A percentile compares a stretch with the other conserved stretches of the same genome.
phyloP scores from a whole-genome alignment of 1,140 invertebrate genomes.

The Drosophila ironensis region DNA sequence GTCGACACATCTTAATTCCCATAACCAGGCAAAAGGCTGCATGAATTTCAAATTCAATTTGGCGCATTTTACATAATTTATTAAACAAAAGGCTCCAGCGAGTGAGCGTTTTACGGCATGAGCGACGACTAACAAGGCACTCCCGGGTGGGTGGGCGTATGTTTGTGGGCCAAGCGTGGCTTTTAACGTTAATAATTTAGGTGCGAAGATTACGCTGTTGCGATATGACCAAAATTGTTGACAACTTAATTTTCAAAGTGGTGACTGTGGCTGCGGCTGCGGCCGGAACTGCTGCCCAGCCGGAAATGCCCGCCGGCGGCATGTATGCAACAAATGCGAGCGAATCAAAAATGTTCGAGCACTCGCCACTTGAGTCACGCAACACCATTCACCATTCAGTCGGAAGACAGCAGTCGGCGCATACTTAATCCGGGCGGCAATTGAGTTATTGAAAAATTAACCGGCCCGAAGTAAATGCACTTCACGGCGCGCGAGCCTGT shows the following conservation, averaged over 20 bases:
- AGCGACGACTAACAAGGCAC: constrained; percentile 54
- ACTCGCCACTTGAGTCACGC: constrained; percentile 40
- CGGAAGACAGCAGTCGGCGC: constrained; percentile 38
- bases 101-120: constrained; percentile 74
- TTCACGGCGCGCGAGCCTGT: constrained; percentile 35
- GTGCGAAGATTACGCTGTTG: constrained; percentile 76
- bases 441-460: constrained; percentile 80
- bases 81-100: constrained; percentile 72
- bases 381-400: constrained; percentile 7
- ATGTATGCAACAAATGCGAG: constrained; percentile 40
- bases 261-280: constrained; percentile 58
- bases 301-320: constrained; percentile 22
- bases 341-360: constrained; percentile 55
- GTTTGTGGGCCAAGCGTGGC: constrained; percentile 13
- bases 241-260: constrained; percentile 79
- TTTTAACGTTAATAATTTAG: constrained; percentile 77
- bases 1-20: constrained; percentile 78
- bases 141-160: constrained; percentile 10
- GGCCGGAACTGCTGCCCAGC: constrained; percentile 51
- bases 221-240: constrained; percentile 77
- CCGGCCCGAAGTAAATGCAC: constrained; percentile 38
- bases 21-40: constrained; percentile 74
- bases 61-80: constrained; percentile 80
- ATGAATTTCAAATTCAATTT: constrained; percentile 81
- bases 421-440: constrained; percentile 56